Base-by-base conservation (phyloP, 1,140 invertebrate species). In the Trissolcus basalis region DNA sequence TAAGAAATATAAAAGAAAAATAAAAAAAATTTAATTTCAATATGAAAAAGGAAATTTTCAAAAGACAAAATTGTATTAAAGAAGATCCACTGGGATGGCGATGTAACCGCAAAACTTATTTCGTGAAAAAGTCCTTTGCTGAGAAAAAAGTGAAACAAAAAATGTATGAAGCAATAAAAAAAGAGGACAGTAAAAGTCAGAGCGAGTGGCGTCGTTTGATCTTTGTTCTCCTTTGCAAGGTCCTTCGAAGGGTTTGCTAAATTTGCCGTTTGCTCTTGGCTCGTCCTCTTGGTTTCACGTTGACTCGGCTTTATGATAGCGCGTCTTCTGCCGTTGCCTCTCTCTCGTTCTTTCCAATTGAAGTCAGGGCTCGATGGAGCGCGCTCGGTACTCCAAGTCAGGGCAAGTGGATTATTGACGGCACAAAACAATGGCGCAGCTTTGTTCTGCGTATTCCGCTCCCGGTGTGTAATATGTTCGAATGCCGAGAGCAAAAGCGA, bases 401-500 rank as follows among this genome's bases (percentile, higher is more conserved):
- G 79, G 71, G 78, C 83, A 85, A 87, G 85, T 87, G 85, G 85
- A 87, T 86, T 85, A 87, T 86, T 82, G 85, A 85, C 80, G 85
- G 85, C 80, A 81, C 81, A 84, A 87, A 87, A 87, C 85, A 87
- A 87, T 86, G 82, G 80, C 79, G 76, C 39, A 58, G 82, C 81
- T 83, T 85, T 87, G 82, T 85, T 86, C 83, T 75, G 64, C 72
- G 53, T 65, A 77, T 55, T 71, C 58, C 63, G 48, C 71, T 81
- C 67, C 61, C 60, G 53, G 78, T 72, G 79, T 75, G 79, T 86
- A 85, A 86, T 86, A 86, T 81, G 83, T 80, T 86, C 80, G 69
- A 74, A 82, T 82, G 75, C 75, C 68, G 63, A 63, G 76, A 72
- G 80, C 56, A 59, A 74, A 77, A 76, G 80, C 72, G 68, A 65